Evolutionary conservation across 2,888 invertebrate genomes (phyloP).

Genomic region (Sinopyrophorus schimmeli): DNA sequence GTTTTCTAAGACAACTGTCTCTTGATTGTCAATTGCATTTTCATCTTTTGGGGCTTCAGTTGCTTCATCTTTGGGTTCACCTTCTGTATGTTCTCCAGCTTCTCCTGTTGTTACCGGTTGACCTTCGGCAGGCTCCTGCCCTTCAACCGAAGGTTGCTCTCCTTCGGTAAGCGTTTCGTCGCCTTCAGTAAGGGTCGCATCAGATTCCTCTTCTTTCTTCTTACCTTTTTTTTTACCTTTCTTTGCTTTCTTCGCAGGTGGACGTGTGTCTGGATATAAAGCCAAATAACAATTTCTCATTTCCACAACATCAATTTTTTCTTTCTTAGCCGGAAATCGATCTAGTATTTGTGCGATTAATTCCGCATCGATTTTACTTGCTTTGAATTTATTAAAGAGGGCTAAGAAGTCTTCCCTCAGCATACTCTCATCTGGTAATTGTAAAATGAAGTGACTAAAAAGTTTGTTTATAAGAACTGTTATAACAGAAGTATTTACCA

Average conservation of each 20-base stretch:
- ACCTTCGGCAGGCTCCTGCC: neutral
- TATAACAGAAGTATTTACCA: neutral
- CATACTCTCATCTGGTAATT: constrained; percentile 47
- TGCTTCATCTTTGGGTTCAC: constrained; percentile 4
- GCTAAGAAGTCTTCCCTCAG: constrained; percentile 47
- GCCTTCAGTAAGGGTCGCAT: too few species aligned
- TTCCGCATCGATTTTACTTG: constrained; percentile 49
- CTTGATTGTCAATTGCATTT: too few species aligned
- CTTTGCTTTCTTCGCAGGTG: constrained; percentile 45
- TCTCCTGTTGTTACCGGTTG: constrained; percentile 1
- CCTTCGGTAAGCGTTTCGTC: too few species aligned
- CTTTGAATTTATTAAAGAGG: constrained; percentile 46
- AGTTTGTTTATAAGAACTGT: too few species aligned
- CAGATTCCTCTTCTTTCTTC: too few species aligned
- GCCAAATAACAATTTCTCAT: constrained; percentile 53
- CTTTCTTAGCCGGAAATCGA: constrained; percentile 49
- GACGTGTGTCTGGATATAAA: constrained; percentile 54
- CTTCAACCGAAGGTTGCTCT: neutral
- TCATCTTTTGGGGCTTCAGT: neutral
- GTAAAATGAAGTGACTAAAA: constrained; percentile 52
- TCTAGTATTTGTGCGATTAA: constrained; percentile 48
- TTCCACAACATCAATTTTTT: constrained; percentile 47
- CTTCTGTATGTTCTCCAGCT: constrained; percentile 1
- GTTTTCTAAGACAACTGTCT: neutral
- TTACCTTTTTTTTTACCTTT: constrained; percentile 39